Conservation (phyloP, 2,113 vertebrate species). For the Isurus oxyrinchus region DNA sequence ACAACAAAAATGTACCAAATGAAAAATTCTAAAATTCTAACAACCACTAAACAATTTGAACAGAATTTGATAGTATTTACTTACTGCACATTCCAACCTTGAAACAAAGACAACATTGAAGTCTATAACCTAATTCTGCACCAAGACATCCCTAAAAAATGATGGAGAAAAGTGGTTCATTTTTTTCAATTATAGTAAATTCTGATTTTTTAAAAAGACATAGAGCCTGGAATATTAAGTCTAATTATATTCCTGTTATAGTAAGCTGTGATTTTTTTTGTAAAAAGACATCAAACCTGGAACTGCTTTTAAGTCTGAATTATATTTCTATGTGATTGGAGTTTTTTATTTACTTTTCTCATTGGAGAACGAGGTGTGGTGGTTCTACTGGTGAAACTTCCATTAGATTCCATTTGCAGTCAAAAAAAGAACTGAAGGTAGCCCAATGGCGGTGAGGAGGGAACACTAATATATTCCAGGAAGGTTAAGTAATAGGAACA, state of each 20-base stretch:
- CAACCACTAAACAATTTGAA: not conserved
- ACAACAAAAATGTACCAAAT: not conserved
- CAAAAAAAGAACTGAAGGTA: too few species aligned
- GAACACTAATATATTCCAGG: not conserved
- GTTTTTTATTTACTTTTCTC: not conserved
- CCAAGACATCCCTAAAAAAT: not conserved
- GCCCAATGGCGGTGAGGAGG: not conserved
- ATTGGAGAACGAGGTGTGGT: too few species aligned
- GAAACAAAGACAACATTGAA: not conserved
- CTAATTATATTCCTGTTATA: too few species aligned
- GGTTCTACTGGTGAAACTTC: too few species aligned
- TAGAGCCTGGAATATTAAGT: too few species aligned
- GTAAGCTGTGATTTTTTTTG: too few species aligned
- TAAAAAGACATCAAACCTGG: too few species aligned
- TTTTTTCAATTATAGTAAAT: not conserved
- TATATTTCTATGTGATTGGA: not conserved
- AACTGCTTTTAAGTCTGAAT: too few species aligned
- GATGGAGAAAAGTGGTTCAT: not conserved
- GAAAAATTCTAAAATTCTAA: not conserved
- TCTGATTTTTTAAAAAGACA: not conserved
- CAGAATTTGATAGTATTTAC: not conserved
- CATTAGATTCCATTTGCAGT: too few species aligned
- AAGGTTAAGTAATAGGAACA: not conserved
- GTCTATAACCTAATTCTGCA: not conserved
- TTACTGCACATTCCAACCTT: not conserved